A percentile compares a stretch with the other conserved stretches of the same genome.
Evolutionary conservation across 2,113 vertebrate genomes (phyloP).

Genomic region (Trichechus manatus): DNA sequence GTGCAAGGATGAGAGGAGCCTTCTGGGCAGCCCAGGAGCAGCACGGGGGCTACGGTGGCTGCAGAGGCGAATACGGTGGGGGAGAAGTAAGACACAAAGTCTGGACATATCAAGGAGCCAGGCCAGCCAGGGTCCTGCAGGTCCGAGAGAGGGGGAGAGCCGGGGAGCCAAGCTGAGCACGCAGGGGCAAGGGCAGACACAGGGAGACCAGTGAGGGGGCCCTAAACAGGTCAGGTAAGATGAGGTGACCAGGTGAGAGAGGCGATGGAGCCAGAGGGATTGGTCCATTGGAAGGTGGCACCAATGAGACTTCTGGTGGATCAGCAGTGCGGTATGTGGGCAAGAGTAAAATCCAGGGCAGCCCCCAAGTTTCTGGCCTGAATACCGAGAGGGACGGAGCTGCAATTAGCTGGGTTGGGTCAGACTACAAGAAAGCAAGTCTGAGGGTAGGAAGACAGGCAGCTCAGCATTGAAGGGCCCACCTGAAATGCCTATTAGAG

Average conservation of each 20-base stretch:
- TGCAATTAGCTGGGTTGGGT: not conserved
- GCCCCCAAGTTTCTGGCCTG: not conserved
- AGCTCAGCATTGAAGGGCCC: not conserved
- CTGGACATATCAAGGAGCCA: too few species aligned
- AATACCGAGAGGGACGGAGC: not conserved
- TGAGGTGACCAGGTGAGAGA: not conserved
- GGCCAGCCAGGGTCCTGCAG: too few species aligned
- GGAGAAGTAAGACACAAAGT: fast-evolving
- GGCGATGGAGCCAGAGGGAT: not conserved
- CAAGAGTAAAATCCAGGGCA: not conserved
- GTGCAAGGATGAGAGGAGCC: not conserved
- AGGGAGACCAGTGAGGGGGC: not conserved
- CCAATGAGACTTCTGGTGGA: not conserved
- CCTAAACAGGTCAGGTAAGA: not conserved
- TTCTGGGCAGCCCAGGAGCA: too few species aligned
- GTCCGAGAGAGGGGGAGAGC: not conserved
- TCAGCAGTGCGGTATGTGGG: not conserved
- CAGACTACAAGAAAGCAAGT: not conserved
- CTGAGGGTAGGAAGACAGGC: too few species aligned
- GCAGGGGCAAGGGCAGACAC: not conserved
- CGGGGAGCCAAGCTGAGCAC: too few species aligned
- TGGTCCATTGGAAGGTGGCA: not conserved
- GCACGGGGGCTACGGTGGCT: not conserved
- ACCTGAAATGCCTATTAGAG: not conserved
- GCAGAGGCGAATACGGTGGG: not conserved